phyloP scores from a whole-genome alignment of 2,113 vertebrate genomes.

The Elephantulus edwardii region DNA sequence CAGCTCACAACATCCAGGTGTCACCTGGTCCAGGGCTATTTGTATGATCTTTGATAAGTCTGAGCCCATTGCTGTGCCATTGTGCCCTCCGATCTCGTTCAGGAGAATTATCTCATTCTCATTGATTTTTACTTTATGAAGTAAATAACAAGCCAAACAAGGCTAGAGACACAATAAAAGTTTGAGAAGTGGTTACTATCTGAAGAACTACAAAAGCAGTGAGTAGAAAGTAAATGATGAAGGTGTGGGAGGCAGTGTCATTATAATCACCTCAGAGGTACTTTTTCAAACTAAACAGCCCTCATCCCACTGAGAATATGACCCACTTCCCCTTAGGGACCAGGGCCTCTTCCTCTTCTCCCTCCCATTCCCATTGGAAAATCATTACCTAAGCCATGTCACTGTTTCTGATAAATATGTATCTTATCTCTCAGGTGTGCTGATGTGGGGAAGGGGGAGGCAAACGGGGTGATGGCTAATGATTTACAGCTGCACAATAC shows the following conservation, averaged over 20 bases:
- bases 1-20: no score
- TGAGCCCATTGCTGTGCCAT: no score
- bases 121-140: no score
- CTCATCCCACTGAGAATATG: neutral
- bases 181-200: accelerated
- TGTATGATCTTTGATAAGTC: no score
- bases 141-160: no score
- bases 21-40: no score
- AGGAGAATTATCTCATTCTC: no score
- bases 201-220: neutral
- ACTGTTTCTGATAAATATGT: neutral
- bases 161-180: neutral
- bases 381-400: neutral
- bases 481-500: neutral
- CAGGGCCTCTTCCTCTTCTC: neutral
- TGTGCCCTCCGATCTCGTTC: no score
- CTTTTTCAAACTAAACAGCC: neutral
- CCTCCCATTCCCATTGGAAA: neutral
- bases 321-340: no score
- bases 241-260: neutral
- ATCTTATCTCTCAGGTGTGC: neutral
- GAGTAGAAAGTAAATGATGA: neutral
- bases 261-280: neutral
- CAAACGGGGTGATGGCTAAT: neutral
- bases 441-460: neutral